Conservation (phyloP, 1,140 invertebrate species). For the Philopotamus ludificatus region DNA sequence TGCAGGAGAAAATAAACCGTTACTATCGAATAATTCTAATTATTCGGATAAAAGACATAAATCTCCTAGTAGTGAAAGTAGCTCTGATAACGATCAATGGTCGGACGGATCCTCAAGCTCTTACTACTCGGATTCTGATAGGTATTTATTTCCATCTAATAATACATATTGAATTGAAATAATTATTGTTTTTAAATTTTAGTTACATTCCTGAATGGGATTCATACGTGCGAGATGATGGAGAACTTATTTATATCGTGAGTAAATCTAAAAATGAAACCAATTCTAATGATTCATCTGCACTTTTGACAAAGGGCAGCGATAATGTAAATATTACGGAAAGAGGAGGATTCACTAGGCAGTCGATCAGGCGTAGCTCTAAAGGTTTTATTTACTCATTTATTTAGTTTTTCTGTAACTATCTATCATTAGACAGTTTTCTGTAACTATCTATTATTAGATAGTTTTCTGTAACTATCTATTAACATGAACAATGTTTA, state of each 20-base stretch:
- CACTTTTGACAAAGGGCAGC: constrained; percentile 9
- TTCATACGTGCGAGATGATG: constrained; percentile 57
- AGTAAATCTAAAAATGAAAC: constrained; percentile 27
- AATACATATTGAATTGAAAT: constrained; percentile 10
- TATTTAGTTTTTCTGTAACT: too few species aligned
- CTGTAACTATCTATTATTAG: too few species aligned
- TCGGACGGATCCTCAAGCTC: constrained; percentile 34
- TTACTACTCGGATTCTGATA: constrained; percentile 40
- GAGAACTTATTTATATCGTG: constrained; percentile 60
- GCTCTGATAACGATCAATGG: constrained; percentile 36
- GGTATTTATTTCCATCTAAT: constrained; percentile 16
- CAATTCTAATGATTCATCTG: constrained; percentile 2
- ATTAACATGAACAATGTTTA: too few species aligned
- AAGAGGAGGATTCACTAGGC: constrained; percentile 34
- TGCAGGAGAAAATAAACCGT: constrained; percentile 31
- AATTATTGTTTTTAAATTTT: constrained; percentile 23
- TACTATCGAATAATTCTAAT: constrained; percentile 19
- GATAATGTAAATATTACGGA: constrained; percentile 11
- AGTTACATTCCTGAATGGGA: constrained; percentile 67
- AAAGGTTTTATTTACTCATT: constrained; percentile 23
- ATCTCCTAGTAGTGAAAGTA: constrained; percentile 23
- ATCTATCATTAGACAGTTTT: too few species aligned
- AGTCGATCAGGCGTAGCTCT: constrained; percentile 37
- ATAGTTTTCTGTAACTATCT: background rate
- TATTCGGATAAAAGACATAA: background rate